Conservation (phyloP, 1,140 invertebrate species). For the Oedothorax gibbosus region DNA sequence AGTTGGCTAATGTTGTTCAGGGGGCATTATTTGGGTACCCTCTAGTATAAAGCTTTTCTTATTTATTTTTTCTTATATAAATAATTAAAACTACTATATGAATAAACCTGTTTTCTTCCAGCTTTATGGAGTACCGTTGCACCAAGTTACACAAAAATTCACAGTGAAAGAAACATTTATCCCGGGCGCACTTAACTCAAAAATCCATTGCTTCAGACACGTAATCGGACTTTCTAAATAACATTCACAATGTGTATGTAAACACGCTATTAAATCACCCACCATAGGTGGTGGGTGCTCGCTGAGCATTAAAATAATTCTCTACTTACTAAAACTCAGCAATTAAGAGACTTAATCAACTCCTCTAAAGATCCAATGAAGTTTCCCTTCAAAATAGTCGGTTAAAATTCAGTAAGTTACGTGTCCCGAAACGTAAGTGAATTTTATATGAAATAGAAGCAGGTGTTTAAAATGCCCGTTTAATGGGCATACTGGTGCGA, state of each 20-base stretch:
- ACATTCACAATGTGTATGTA: background rate
- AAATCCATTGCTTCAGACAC: too few relatives aligned
- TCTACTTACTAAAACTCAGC: slow-evolving; percentile 14
- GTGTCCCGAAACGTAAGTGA: slow-evolving; percentile 40
- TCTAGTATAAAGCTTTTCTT: too few relatives aligned
- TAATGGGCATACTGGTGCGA: background rate
- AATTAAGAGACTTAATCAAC: slow-evolving; percentile 36
- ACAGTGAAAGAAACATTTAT: too few relatives aligned
- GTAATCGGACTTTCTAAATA: too few relatives aligned
- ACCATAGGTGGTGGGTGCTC: background rate
- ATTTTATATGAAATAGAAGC: slow-evolving; percentile 35
- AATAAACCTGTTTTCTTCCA: too few relatives aligned
- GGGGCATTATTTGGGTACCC: too few relatives aligned
- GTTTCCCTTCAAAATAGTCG: background rate
- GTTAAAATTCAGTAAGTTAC: slow-evolving; percentile 36
- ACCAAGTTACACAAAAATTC: too few relatives aligned
- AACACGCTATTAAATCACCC: slow-evolving; percentile 21
- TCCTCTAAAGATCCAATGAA: slow-evolving; percentile 1
- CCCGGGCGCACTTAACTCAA: too few relatives aligned
- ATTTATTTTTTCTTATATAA: too few relatives aligned
- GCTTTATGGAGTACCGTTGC: too few relatives aligned
- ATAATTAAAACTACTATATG: too few relatives aligned
- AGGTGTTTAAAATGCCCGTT: slow-evolving; percentile 37
- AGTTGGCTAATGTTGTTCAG: too few relatives aligned
- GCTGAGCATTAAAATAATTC: slow-evolving; percentile 24